These are phyloP conservation scores for Hippocampus mohnikei DNA, from an alignment of 2,113 vertebrate species.

Conservation along the genomic window DNA sequence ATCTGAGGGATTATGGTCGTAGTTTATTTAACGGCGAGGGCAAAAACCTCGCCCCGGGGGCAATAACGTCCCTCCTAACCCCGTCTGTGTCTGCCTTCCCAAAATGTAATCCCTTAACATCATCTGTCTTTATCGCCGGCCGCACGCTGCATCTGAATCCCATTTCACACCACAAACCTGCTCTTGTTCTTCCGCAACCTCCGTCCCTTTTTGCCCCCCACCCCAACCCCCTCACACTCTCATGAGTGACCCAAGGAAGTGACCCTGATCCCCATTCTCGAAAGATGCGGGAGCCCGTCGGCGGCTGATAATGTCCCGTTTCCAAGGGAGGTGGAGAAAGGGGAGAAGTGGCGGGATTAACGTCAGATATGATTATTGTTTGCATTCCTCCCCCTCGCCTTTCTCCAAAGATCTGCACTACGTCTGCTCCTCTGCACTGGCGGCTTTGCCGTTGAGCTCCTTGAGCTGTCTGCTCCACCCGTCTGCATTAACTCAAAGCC, in stretches of 20 bases:
- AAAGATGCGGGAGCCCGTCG: slow-evolving; percentile 32
- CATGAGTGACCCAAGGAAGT: slow-evolving; percentile 44
- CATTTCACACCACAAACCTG: slow-evolving; percentile 24
- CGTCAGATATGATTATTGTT: slow-evolving; percentile 70
- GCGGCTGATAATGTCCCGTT: slow-evolving; percentile 59
- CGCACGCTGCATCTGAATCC: slow-evolving; percentile 32
- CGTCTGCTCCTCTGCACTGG: slow-evolving; percentile 43
- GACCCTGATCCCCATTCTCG: slow-evolving; percentile 31
- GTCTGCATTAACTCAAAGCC: slow-evolving; percentile 46
- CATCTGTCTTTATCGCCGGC: slow-evolving; percentile 53
- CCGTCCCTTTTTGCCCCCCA: slow-evolving; percentile 1
- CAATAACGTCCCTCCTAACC: slow-evolving; percentile 46
- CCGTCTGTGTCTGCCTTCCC: slow-evolving; percentile 38
- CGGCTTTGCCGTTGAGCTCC: slow-evolving; percentile 53
- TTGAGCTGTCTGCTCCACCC: slow-evolving; percentile 58
- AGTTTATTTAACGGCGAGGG: slow-evolving; percentile 58
- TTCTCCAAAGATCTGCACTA: slow-evolving; percentile 52
- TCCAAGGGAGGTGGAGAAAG: slow-evolving; percentile 45
- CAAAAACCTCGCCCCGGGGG: slow-evolving; percentile 51
- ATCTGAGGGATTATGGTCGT: slow-evolving; percentile 62
- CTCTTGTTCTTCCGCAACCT: slow-evolving; percentile 4
- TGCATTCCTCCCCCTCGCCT: slow-evolving; percentile 47
- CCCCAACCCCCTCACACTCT: slow-evolving; percentile 6
- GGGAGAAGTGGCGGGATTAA: slow-evolving; percentile 68
- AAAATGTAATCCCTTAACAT: slow-evolving; percentile 45